Base-by-base conservation (phyloP, 2,888 invertebrate genomes). In the Drosophila demipolita region DNA sequence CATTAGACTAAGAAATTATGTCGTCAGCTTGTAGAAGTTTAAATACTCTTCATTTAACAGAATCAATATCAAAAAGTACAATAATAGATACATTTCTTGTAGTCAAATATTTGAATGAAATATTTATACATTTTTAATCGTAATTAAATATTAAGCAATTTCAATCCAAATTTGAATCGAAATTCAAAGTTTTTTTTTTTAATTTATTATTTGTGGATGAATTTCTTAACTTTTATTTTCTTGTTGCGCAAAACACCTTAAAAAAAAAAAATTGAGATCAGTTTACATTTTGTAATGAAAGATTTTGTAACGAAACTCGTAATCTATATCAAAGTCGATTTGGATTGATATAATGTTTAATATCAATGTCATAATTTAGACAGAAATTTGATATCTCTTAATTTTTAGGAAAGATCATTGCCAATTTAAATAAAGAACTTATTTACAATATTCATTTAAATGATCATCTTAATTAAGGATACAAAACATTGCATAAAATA, bases 41-140 rank as follows among this genome's bases (percentile, higher is more conserved):
- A 35, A 49, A 64, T 72, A 38, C 64, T 11, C 58, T 79, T 26
- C 3, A 5, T 9, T 26, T 9, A 26, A 26, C 5, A 20, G 9
- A 36, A 36, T 17, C 17, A 17, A 38, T 38, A 1, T 7, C 3
- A 8, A 17, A 8, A 17, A 0, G 3, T 17, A 8, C 17, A 17
- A 3, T 38, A 17, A 38, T 17, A 17, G 17, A 38, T 17, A 17
- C 17, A 38, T 8, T 3, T 8, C 3, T 3, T 17, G 8, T 3
- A 38, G 8, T 38, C 7, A 38, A 38, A 38, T 38, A 8, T 38
- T 36, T 7, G 7, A 36, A 36, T 15, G 2, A 7, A 36, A 36
- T 2, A 17, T 36, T 36, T 36, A 36, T 36, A 17, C 3, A 17
- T 36, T 36, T 36, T 36, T 38, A n/a, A 1, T n/a, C 40, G 8